Conservation (phyloP, 2,888 invertebrate genomes). For the Piscicola geometra region DNA sequence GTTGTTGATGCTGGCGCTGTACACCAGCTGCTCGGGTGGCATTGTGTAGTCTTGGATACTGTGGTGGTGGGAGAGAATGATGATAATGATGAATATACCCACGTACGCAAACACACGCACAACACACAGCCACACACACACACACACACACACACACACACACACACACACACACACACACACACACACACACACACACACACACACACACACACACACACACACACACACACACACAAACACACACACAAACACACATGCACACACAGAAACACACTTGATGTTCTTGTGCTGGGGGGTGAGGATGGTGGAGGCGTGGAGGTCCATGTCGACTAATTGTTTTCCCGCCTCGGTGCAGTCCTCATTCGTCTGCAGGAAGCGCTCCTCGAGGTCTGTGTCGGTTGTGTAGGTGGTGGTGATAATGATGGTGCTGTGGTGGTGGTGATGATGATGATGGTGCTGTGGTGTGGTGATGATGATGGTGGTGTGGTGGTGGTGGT, state of each 20-base stretch:
- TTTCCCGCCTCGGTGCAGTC: slow-evolving; percentile 67
- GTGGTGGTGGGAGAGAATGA: background rate
- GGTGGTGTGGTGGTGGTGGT: background rate
- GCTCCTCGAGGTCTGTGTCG: slow-evolving; percentile 58
- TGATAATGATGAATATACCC: no score
- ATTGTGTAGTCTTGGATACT: slow-evolving; percentile 11
- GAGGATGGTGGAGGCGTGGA: slow-evolving; percentile 62
- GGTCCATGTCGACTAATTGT: slow-evolving; percentile 65
- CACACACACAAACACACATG: background rate
- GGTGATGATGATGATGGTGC: background rate
- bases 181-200: no score
- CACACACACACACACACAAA: no score
- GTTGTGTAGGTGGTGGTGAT: no score
- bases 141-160: no score
- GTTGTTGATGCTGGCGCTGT: background rate
- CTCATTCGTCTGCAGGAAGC: slow-evolving; percentile 63
- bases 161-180: no score
- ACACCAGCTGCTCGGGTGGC: background rate
- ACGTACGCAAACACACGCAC: no score
- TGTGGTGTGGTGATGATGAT: no score
- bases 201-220: no score
- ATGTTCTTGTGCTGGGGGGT: slow-evolving; percentile 54
- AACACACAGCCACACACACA: no score
- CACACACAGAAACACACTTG: background rate
- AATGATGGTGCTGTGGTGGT: background rate